Percentiles rank a stretch among this genome's conserved stretches.
phyloP scores from a whole-genome alignment of 2,888 invertebrate genomes.

The Octodonta nipae region DNA sequence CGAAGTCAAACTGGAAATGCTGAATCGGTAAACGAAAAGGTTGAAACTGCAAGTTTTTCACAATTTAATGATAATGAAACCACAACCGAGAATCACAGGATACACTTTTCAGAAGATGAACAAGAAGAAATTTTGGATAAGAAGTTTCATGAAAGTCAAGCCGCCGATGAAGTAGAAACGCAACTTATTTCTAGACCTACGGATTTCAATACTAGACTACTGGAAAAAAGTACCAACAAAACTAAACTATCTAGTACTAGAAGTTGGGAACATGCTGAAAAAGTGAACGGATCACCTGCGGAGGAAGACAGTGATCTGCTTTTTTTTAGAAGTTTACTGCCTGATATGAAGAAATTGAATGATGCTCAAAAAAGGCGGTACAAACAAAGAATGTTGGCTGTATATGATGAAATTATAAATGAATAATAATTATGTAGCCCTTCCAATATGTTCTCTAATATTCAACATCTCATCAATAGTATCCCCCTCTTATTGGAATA shows the following conservation, averaged over 20 bases:
- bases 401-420: conserved; percentile 10
- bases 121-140: conserved; percentile 5
- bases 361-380: conserved; percentile 10
- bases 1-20: conserved; percentile 9
- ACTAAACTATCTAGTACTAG: conserved; percentile 6
- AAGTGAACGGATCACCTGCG: conserved; percentile 6
- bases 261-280: conserved; percentile 8
- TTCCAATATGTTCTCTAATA: conserved; percentile 1
- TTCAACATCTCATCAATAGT: too few species aligned
- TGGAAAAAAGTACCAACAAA: conserved; percentile 2
- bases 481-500: too few species aligned
- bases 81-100: conserved; percentile 4
- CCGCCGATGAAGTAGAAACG: background rate
- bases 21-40: conserved; percentile 6
- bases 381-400: conserved; percentile 9
- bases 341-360: conserved; percentile 10
- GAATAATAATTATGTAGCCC: conserved; percentile 7
- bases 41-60: conserved; percentile 2
- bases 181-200: too few species aligned
- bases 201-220: too few species aligned
- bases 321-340: conserved; percentile 7
- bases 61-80: conserved; percentile 6
- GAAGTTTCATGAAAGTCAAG: background rate
- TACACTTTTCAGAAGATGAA: too few species aligned
- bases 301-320: conserved; percentile 8